These are phyloP conservation scores for Oxyscelio sp. DNA, from an alignment of 2,888 invertebrate genomes.

Conservation along the genomic window DNA sequence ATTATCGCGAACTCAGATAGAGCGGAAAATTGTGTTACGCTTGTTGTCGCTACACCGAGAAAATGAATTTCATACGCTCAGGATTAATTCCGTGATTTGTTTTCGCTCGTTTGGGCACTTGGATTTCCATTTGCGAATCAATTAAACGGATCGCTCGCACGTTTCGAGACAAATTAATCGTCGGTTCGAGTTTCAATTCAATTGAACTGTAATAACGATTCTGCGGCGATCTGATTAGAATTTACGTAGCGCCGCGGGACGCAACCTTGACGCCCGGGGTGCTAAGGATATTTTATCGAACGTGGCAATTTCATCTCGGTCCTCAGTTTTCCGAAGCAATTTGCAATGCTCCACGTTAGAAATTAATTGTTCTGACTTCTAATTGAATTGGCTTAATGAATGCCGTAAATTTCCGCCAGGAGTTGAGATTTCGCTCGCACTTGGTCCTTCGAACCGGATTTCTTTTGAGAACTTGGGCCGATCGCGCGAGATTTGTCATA, in stretches of 20 bases:
- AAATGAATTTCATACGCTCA: constrained; percentile 2
- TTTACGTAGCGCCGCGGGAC: constrained; percentile 24
- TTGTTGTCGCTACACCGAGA: constrained; percentile 1
- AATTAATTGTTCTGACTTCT: not conserved
- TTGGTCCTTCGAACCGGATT: too few species aligned
- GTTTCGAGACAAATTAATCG: constrained; percentile 8
- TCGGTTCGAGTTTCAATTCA: constrained; percentile 2
- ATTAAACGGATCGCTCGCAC: constrained; percentile 12
- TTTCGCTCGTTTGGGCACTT: constrained; percentile 6
- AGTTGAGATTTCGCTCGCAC: too few species aligned
- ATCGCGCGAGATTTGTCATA: too few species aligned
- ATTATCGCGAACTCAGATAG: constrained; percentile 16
- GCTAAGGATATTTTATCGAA: constrained; percentile 22
- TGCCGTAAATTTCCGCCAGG: not conserved
- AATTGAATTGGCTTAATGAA: not conserved
- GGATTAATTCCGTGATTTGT: constrained; percentile 28
- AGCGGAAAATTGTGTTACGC: constrained; percentile 12
- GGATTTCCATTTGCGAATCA: constrained; percentile 10
- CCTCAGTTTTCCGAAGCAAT: constrained; percentile 10
- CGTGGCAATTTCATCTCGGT: constrained; percentile 9
- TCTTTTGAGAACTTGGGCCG: too few species aligned
- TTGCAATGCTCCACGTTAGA: constrained; percentile 2
- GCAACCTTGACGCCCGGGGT: constrained; percentile 30
- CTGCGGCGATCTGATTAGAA: constrained; percentile 20
- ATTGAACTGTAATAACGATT: not conserved